These are phyloP conservation scores for Chaetoderma sp. DNA, from an alignment of 2,888 invertebrate genomes.

Conservation along the genomic window DNA sequence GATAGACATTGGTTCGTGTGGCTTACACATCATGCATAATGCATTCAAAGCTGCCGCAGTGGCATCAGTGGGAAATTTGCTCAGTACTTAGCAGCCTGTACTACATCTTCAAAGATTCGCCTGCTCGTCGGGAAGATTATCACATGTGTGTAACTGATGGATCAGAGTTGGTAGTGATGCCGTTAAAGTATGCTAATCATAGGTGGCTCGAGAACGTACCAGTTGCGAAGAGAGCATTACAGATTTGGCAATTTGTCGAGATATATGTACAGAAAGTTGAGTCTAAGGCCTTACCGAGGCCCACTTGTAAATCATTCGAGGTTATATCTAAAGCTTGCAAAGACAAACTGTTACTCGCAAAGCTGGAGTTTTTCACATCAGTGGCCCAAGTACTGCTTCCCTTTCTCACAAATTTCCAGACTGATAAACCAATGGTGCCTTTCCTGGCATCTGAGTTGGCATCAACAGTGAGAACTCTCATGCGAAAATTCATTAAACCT, in stretches of 20 bases:
- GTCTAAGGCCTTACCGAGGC: not conserved
- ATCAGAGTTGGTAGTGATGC: not conserved
- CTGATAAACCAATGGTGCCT: constrained; percentile 7
- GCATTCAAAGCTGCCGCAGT: constrained; percentile 48
- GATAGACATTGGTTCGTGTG: constrained; percentile 51
- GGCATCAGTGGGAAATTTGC: constrained; percentile 35
- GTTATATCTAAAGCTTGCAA: not conserved
- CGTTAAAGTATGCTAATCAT: constrained; percentile 17
- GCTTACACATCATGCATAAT: constrained; percentile 52
- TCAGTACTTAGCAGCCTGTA: not conserved
- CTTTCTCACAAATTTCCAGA: constrained; percentile 2
- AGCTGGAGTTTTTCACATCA: not conserved
- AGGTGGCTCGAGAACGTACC: constrained; percentile 25
- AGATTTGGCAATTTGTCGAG: constrained; percentile 3
- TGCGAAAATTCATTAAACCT: too few species aligned
- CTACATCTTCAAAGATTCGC: constrained; percentile 13
- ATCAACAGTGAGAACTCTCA: too few species aligned
- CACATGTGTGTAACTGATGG: constrained; percentile 1
- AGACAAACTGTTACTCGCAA: not conserved
- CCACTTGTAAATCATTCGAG: constrained; percentile 5
- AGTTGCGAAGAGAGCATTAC: constrained; percentile 15
- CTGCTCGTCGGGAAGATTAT: constrained; percentile 21
- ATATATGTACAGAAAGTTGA: not conserved
- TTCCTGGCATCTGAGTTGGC: not conserved
- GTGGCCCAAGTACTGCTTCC: not conserved